Base-by-base conservation (phyloP, 1,140 invertebrate genomes). In the Anastrepha ludens region DNA sequence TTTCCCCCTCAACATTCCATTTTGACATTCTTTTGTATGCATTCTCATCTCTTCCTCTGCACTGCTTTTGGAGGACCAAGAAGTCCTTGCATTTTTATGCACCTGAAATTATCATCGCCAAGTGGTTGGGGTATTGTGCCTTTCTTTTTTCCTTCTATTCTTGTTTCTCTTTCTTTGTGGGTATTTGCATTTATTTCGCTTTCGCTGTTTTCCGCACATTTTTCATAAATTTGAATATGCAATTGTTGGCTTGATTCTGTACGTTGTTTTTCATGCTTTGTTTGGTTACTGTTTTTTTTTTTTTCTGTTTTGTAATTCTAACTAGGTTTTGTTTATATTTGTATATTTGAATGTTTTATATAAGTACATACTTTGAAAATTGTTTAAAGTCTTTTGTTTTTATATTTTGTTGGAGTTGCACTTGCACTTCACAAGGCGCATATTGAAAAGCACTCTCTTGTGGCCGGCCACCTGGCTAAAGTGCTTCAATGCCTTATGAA, bases 11-110 rank as follows among this genome's bases (percentile, higher is more conserved):
- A 67, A 39, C 29, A 41, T 67, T 39, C 20, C 29, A 67, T 29
- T 67, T 67, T n/a, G 64, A 39, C 64, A 8, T 67, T 29, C 29
- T 9, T 74, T 74, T 74, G 13, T 47, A 17, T 41, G 67, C 67
- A 13, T 17, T 74, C 67, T 44, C 41, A 47, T 55, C 50, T 55
- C 39, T 44, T 44, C 67, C 3, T 15, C 11, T 15, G 9, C 20
- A 9, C 65, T 64, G 62, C 15, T 29, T 64, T 64, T 65, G 7
- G 20, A 39, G 29, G 20, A n/a, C 39, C 13, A 13, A 3, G 3
- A 15, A 15, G 67, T 74, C 67, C 15, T 74, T 74, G 39, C 67
- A 74, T 74, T 44, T 74, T 47, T 74, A 74, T 47, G 39, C 39
- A 6, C 15, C 41, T 47, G 67, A 1, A 47, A 47, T 17, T 74